Percentiles rank a stretch among this genome's conserved stretches.
Evolutionary conservation across 2,797 vertebrate species (phyloP).

Genomic region (Eremophila alpestris): DNA sequence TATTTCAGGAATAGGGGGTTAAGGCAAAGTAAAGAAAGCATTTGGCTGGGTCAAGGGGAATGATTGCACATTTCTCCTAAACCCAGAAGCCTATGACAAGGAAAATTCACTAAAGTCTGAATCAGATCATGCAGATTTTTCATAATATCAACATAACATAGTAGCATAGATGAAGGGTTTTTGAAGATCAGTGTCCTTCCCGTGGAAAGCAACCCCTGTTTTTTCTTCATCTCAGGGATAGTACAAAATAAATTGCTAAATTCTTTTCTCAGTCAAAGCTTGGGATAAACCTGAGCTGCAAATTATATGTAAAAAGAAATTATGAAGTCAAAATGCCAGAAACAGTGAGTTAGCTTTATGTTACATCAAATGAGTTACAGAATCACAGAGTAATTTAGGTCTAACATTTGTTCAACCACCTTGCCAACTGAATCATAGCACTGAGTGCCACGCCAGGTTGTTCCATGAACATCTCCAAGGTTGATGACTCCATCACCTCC

Average conservation of each 20-base stretch:
- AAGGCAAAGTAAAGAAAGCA: background rate
- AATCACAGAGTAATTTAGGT: background rate
- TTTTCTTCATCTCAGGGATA: background rate
- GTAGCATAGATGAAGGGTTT: background rate
- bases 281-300: background rate
- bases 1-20: background rate
- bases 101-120: background rate
- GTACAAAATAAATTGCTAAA: background rate
- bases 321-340: background rate
- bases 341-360: background rate
- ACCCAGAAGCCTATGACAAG: background rate
- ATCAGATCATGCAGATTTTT: background rate
- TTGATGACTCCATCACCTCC: background rate
- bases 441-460: accelerated
- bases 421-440: background rate
- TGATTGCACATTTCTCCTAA: background rate
- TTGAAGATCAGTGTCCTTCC: background rate
- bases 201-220: accelerated
- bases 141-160: background rate
- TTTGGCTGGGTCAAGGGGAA: background rate
- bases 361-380: background rate
- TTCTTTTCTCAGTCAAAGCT: background rate
- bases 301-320: background rate
- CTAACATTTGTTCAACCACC: background rate
- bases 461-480: background rate